These are phyloP conservation scores for Ovibos moschatus DNA, from an alignment of 2,113 vertebrate genomes.

Conservation along the genomic window DNA sequence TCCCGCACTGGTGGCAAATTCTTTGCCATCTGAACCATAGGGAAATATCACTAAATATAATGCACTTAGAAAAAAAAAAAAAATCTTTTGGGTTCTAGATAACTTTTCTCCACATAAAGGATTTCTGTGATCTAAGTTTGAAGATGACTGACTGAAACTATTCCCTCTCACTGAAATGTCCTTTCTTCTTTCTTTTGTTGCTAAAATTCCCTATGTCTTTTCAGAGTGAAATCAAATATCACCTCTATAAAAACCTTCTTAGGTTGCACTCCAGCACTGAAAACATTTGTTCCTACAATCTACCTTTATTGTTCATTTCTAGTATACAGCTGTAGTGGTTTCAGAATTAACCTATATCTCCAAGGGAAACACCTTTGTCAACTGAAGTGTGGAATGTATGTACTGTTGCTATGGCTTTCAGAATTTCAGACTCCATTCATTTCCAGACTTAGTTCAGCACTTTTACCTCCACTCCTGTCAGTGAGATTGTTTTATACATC, in stretches of 20 bases:
- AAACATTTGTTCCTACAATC: neutral
- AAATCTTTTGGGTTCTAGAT: neutral
- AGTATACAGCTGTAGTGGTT: neutral
- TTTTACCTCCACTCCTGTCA: neutral
- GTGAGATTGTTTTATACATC: neutral
- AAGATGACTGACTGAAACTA: neutral
- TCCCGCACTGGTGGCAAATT: neutral
- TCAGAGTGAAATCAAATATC: neutral
- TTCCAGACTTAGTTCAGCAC: neutral
- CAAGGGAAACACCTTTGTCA: neutral
- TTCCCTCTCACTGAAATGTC: neutral
- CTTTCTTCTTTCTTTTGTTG: neutral
- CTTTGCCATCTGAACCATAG: neutral
- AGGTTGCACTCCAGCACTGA: neutral
- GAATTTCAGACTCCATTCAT: neutral
- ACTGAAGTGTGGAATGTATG: neutral
- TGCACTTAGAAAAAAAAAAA: neutral
- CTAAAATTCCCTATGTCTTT: neutral
- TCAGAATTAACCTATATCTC: neutral
- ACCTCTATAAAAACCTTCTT: neutral
- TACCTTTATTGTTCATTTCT: neutral
- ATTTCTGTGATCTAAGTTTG: neutral
- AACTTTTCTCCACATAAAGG: neutral
- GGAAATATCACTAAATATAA: neutral
- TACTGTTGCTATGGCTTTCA: neutral